Evolutionary conservation across 2,797 vertebrate genomes (phyloP), one percentile per base, ranked within the genome.

Genomic region (Apogon hyalosoma): DNA sequence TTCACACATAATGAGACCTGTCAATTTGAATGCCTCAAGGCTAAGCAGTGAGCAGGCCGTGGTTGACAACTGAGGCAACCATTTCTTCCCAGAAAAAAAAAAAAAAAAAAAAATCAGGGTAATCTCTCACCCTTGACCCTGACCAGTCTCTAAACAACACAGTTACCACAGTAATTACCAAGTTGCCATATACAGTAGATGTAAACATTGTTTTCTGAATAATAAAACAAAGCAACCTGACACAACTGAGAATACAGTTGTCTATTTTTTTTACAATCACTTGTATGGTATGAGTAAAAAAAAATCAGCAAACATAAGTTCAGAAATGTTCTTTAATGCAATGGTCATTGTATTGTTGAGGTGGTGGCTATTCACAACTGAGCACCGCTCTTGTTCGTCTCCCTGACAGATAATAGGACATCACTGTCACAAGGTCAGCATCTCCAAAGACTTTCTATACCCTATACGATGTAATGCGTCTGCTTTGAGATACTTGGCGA

Each of bases 11-110:
- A 93, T 92, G 89, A 94, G 91, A 90, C 75, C 81, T 92, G 92
- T 93, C 91, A 92, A 92, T 90, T 92, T 92, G 83, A 94, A 93
- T 90, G 92, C 89, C 90, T 90, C 75, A 87, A 87, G 90, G 89
- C 87, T 80, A 80, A 84, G 84, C 79, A 79, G 84, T 60, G 69
- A 84, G 83, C 69, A 58, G 70, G 63, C 79, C 54, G 14, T 15
- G 52, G 81, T 73, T 79, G 77, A 82, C 49, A 72, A 85, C 79
- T 53, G 45, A 80, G 70, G 81, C 70, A 67, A 79, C 79, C 79
- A 73, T 84, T 84, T 84, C 86, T 82, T 63, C 50, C 71, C 49
- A 10, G 57, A 59, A 64, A 84, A 74, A 83, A 84, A 28, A 28
- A 24, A 24, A 24, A 24, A 24, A 24, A 24, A 28, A 28, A 24